A percentile compares a stretch with the other conserved stretches of the same genome.
Conservation (phyloP, 2,888 invertebrate species). For the Pocota personata region DNA sequence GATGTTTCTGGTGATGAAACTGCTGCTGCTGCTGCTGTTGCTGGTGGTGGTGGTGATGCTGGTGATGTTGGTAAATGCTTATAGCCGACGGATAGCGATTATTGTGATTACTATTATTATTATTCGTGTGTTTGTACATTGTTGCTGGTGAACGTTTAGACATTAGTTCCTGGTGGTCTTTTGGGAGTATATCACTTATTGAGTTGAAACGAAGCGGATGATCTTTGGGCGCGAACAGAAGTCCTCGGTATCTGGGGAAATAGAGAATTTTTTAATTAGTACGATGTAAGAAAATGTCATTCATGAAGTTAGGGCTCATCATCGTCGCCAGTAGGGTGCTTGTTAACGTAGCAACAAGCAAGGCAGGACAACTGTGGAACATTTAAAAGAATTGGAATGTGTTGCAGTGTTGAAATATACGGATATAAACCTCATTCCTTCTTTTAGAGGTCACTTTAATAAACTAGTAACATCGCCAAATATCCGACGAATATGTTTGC, state of each 20-base stretch:
- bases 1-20: conserved; percentile 74
- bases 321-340: too few relatives aligned
- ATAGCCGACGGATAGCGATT: conserved; percentile 71
- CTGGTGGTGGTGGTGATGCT: conserved; percentile 75
- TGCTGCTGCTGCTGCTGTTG: conserved; percentile 75
- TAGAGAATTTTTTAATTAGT: background rate
- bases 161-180: conserved; percentile 79
- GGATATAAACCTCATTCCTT: too few relatives aligned
- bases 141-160: conserved; percentile 72
- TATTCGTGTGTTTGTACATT: conserved; percentile 72
- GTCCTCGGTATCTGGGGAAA: conserved; percentile 79
- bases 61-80: conserved; percentile 73
- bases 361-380: too few relatives aligned
- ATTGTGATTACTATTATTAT: conserved; percentile 67
- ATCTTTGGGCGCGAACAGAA: conserved; percentile 80
- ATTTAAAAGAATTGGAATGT: too few relatives aligned
- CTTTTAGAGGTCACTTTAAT: too few relatives aligned
- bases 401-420: too few relatives aligned
- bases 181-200: conserved; percentile 81
- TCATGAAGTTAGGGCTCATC: too few relatives aligned
- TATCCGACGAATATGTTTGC: too few relatives aligned
- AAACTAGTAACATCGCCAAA: too few relatives aligned
- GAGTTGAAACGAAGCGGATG: conserved; percentile 81
- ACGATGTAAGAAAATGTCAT: too few relatives aligned
- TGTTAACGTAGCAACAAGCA: too few relatives aligned